These are phyloP conservation scores for Monodelphis domestica DNA, from an alignment of 2,797 vertebrate genomes.

Conservation along the genomic window DNA sequence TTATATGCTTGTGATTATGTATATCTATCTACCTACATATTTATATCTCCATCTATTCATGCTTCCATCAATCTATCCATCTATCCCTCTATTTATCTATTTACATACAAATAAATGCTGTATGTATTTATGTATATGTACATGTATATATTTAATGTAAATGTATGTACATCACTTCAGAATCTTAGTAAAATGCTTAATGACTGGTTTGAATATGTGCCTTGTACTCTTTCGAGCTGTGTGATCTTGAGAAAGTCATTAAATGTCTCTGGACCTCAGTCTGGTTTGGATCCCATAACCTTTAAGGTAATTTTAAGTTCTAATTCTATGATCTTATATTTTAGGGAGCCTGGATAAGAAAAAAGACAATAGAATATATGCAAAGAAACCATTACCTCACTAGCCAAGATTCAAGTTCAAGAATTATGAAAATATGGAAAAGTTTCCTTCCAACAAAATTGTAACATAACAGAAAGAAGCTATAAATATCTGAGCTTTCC, in stretches of 20 bases:
- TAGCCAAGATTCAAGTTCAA: constrained; percentile 4
- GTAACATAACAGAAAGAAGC: background rate
- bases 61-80: too few relatives aligned
- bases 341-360: background rate
- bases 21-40: too few relatives aligned
- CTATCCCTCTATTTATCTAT: too few relatives aligned
- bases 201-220: background rate
- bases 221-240: too few relatives aligned
- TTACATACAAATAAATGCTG: too few relatives aligned
- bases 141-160: too few relatives aligned
- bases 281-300: background rate
- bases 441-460: constrained; percentile 5
- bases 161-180: too few relatives aligned
- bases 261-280: background rate
- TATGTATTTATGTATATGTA: too few relatives aligned
- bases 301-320: background rate
- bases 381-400: background rate
- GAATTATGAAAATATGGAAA: background rate
- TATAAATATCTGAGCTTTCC: background rate
- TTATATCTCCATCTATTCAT: too few relatives aligned
- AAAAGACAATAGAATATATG: background rate
- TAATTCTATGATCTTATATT: background rate
- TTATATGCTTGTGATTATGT: background rate
- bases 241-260: background rate
- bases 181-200: background rate